phyloP scores from a whole-genome alignment of 2,888 invertebrate species.

The Subacronicta megacephala region DNA sequence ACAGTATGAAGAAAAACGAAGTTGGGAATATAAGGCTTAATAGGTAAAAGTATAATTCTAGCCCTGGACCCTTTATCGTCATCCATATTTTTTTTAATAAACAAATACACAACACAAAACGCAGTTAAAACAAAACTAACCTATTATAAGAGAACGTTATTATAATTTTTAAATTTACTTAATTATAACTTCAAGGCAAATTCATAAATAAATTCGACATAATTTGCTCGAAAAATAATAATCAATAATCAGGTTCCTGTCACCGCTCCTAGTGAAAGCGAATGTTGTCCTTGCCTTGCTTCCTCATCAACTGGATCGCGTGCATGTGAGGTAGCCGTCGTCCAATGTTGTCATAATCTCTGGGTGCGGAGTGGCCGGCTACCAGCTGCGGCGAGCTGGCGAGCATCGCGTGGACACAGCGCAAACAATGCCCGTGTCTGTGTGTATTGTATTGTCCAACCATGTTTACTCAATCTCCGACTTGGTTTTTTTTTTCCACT shows the following conservation, averaged over 20 bases:
- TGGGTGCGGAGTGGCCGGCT: constrained; percentile 36
- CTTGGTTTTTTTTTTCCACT: constrained; percentile 65
- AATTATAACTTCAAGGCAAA: constrained; percentile 30
- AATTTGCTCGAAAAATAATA: constrained; percentile 19
- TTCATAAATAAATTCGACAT: constrained; percentile 18
- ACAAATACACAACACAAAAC: no score
- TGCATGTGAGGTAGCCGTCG: constrained; percentile 28
- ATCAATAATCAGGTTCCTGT: constrained; percentile 11
- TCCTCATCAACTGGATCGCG: constrained; percentile 15
- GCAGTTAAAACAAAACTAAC: constrained; percentile 17
- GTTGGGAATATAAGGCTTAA: no score
- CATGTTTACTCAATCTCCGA: constrained; percentile 65
- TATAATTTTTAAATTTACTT: constrained; percentile 12
- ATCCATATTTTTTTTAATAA: no score
- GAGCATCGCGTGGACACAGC: constrained; percentile 34
- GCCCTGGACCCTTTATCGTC: no score
- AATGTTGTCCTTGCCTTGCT: constrained; percentile 26
- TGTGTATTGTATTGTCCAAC: constrained; percentile 54
- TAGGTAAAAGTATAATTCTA: no score
- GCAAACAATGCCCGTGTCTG: constrained; percentile 53
- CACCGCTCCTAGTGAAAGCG: constrained; percentile 13
- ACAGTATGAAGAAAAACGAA: no score
- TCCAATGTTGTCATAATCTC: constrained; percentile 56
- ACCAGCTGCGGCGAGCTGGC: constrained; percentile 51
- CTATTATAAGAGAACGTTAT: constrained; percentile 10